Conservation (phyloP, 2,888 invertebrate genomes). For the Hirtodrosophila cameraria region DNA sequence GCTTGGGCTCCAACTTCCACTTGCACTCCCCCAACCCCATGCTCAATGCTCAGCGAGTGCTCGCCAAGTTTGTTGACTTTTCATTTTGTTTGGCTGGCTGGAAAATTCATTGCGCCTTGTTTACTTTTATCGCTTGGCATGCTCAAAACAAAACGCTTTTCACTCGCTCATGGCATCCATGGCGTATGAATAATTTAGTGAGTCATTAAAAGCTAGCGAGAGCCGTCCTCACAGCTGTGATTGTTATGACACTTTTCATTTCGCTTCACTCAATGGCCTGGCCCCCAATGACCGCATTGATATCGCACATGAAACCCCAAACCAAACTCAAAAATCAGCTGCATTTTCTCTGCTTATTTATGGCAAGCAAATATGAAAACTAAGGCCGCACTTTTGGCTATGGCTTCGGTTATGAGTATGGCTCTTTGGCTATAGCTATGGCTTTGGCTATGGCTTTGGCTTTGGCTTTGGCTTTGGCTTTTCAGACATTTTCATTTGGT, state of each 20-base stretch:
- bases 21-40: conserved; percentile 9
- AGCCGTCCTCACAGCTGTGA: conserved; percentile 57
- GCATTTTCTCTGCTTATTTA: conserved; percentile 20
- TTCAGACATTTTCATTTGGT: conserved; percentile 11
- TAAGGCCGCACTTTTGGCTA: background rate
- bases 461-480: conserved; percentile 11
- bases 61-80: conserved; percentile 78
- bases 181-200: conserved; percentile 80
- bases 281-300: conserved; percentile 45
- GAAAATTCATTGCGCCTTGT: conserved; percentile 75
- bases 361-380: conserved; percentile 37
- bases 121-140: conserved; percentile 77
- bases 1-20: conserved; percentile 34
- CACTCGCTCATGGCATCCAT: conserved; percentile 65
- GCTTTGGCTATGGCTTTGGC: background rate
- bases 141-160: conserved; percentile 78
- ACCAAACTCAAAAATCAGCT: conserved; percentile 11
- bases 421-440: conserved; percentile 1
- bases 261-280: conserved; percentile 59
- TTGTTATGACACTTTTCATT: conserved; percentile 79
- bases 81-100: conserved; percentile 78
- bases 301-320: conserved; percentile 3
- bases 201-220: conserved; percentile 71
- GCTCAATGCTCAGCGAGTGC: conserved; percentile 39
- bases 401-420: conserved; percentile 3